A percentile compares a stretch with the other conserved stretches of the same genome.
Conservation (phyloP, 2,797 vertebrate genomes). For the Coregonus ussuriensis region DNA sequence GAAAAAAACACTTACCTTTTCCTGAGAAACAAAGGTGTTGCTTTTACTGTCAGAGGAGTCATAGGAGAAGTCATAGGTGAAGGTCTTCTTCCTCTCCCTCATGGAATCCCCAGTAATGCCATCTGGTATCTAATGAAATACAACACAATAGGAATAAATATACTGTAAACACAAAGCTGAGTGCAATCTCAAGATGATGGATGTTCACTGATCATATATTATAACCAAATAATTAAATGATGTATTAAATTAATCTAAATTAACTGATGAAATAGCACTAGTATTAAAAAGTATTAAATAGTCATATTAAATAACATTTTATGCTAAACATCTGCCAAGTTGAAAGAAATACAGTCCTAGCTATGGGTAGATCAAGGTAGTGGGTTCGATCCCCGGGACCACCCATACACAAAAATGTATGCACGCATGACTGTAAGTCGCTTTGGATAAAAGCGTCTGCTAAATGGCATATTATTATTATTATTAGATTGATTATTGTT, state of each 20-base stretch:
- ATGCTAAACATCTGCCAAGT: too few species aligned
- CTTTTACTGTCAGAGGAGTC: constrained; percentile 86
- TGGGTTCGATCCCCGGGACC: too few species aligned
- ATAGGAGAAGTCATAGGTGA: constrained; percentile 96
- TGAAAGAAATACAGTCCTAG: not conserved
- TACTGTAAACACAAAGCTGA: not conserved
- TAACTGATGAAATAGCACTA: too few species aligned
- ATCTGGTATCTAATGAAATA: constrained; percentile 78
- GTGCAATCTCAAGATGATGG: too few species aligned
- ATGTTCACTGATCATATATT: not conserved
- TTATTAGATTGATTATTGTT: not conserved
- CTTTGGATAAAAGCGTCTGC: too few species aligned
- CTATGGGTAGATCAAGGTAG: not conserved
- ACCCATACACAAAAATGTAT: too few species aligned
- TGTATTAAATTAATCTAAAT: not conserved
- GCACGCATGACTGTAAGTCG: too few species aligned
- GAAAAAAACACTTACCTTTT: constrained; percentile 78
- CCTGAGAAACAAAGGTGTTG: constrained; percentile 86
- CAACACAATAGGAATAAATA: not conserved
- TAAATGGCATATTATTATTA: too few species aligned
- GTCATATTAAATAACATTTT: too few species aligned
- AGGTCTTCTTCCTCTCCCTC: constrained; percentile 88
- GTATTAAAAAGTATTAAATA: too few species aligned
- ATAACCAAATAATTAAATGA: not conserved
- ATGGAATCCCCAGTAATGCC: constrained; percentile 80